A percentile compares a stretch with the other conserved stretches of the same genome.
phyloP scores from a whole-genome alignment of 2,888 invertebrate species.

The Drosophila dives region DNA sequence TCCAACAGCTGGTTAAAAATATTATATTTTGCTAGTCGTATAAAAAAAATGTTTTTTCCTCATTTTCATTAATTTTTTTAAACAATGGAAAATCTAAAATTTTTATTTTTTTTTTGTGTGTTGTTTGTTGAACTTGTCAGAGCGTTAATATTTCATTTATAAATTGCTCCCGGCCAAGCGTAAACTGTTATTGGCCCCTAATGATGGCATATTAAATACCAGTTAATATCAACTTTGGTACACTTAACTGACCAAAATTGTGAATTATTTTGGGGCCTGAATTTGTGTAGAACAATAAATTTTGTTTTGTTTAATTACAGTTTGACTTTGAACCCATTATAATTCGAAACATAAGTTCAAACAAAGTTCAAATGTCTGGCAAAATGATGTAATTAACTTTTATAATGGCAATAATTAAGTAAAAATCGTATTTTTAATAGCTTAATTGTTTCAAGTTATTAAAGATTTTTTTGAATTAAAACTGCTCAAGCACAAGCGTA shows the following conservation, averaged over 20 bases:
- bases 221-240: slow-evolving; percentile 23
- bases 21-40: neutral
- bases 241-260: slow-evolving; percentile 46
- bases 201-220: slow-evolving; percentile 48
- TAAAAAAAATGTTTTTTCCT: neutral
- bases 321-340: slow-evolving; percentile 15
- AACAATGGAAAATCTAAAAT: neutral
- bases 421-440: neutral
- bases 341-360: neutral
- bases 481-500: neutral
- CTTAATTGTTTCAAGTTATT: neutral
- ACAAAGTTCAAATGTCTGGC: slow-evolving; percentile 7
- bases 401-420: slow-evolving; percentile 1
- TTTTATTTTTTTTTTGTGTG: neutral
- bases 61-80: neutral
- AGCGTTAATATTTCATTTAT: slow-evolving; percentile 51
- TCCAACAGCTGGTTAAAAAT: neutral
- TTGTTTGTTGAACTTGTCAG: slow-evolving; percentile 50
- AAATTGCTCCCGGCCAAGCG: slow-evolving; percentile 54
- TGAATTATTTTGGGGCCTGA: neutral
- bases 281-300: slow-evolving; percentile 10
- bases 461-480: neutral
- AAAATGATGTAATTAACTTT: neutral
- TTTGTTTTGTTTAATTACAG: slow-evolving; percentile 15
- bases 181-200: slow-evolving; percentile 45